These are phyloP conservation scores for Micrasema minimum DNA, from an alignment of 1,140 invertebrate genomes.

Conservation along the genomic window DNA sequence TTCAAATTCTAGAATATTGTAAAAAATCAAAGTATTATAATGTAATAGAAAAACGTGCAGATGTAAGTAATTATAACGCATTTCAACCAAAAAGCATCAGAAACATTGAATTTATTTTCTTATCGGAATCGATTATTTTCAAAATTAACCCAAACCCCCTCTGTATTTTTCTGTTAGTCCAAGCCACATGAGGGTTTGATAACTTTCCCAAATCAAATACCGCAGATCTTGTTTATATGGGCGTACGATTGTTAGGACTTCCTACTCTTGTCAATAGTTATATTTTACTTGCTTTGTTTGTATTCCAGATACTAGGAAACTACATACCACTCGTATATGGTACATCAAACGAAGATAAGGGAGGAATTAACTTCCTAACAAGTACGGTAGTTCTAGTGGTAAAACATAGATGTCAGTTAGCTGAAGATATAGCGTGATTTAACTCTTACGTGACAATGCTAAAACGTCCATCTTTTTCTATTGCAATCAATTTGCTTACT, in stretches of 20 bases:
- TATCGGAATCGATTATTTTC: no score
- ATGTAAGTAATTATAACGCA: no score
- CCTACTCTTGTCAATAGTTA: not conserved
- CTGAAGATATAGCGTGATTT: not conserved
- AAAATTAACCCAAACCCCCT: not conserved
- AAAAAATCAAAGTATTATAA: no score
- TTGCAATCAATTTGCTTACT: no score
- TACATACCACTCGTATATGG: not conserved
- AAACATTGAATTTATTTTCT: no score
- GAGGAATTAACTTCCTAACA: not conserved
- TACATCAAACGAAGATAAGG: not conserved
- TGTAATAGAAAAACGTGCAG: no score
- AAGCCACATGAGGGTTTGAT: not conserved
- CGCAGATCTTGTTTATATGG: constrained; percentile 1
- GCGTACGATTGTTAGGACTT: not conserved
- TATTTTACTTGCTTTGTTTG: constrained; percentile 7
- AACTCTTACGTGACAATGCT: not conserved
- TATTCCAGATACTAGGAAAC: not conserved
- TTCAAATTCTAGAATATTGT: no score
- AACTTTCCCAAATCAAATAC: constrained; percentile 10
- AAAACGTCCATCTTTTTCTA: not conserved
- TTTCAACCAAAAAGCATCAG: no score
- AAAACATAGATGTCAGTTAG: not conserved
- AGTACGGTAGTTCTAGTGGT: not conserved
- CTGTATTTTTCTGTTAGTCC: not conserved